Evolutionary conservation across 2,888 invertebrate species (phyloP).

Genomic region (Tholera decimalis): DNA sequence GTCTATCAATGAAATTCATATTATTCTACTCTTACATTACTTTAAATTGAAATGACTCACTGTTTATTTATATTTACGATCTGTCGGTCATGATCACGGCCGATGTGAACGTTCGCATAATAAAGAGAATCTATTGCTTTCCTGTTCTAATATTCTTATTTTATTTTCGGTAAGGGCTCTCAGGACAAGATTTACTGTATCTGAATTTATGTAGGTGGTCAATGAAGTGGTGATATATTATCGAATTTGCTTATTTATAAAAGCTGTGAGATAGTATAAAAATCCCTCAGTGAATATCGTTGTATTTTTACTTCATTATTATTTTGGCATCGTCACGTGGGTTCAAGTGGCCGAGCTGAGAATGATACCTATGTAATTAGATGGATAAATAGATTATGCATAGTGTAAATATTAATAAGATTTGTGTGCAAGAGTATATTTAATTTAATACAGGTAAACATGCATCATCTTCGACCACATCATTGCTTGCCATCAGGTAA

Average conservation of each 20-base stretch:
- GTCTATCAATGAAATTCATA: conserved; percentile 12
- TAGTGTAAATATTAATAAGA: too few relatives aligned
- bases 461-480: too few relatives aligned
- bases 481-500: too few relatives aligned
- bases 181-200: conserved; percentile 10
- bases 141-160: conserved; percentile 4
- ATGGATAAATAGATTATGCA: too few relatives aligned
- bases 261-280: background rate
- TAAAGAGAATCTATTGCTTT: conserved; percentile 16
- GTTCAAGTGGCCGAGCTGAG: too few relatives aligned
- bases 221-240: background rate
- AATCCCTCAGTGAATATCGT: background rate
- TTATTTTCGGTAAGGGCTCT: background rate
- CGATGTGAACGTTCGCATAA: conserved; percentile 16
- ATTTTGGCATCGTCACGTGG: too few relatives aligned
- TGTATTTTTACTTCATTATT: too few relatives aligned
- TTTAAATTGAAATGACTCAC: conserved; percentile 29
- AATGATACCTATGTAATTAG: too few relatives aligned
- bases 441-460: too few relatives aligned
- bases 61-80: conserved; percentile 58
- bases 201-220: background rate
- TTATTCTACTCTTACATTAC: conserved; percentile 5
- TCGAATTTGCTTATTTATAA: background rate
- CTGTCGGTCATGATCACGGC: conserved; percentile 46
- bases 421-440: too few relatives aligned